phyloP scores from a whole-genome alignment of 2,888 invertebrate genomes.

The Itoplectis maculator region DNA sequence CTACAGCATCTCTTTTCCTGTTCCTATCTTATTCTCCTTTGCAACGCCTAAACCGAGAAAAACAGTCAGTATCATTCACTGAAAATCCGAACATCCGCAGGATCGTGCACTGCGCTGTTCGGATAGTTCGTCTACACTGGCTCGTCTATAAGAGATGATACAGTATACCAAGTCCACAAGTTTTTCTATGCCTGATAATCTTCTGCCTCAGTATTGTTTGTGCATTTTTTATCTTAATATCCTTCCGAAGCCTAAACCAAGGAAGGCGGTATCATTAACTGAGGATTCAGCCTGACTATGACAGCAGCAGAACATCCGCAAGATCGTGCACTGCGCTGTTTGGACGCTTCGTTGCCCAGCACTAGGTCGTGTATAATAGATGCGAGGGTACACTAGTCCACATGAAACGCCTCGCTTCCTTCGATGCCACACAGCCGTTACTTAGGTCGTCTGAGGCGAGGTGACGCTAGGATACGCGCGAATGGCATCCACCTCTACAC shows the following conservation, averaged over 20 bases:
- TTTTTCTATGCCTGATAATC: no score
- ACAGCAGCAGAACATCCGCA: conserved; percentile 5
- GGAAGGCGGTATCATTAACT: not conserved
- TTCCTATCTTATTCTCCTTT: not conserved
- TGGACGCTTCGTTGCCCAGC: conserved; percentile 18
- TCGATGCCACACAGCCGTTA: conserved; percentile 36
- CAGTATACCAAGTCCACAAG: no score
- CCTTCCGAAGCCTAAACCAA: not conserved
- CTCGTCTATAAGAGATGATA: no score
- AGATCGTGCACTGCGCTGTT: conserved; percentile 19
- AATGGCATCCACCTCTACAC: conserved; percentile 33
- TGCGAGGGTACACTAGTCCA: conserved; percentile 27
- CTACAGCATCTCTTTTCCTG: not conserved
- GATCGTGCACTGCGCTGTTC: no score
- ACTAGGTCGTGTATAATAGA: conserved; percentile 48
- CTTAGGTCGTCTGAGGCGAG: conserved; percentile 39
- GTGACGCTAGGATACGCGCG: conserved; percentile 24
- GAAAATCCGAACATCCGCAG: no score
- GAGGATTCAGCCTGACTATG: conserved; percentile 11
- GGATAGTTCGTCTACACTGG: no score
- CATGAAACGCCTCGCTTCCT: conserved; percentile 40
- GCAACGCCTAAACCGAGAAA: no score
- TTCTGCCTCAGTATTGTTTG: no score
- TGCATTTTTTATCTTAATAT: no score
- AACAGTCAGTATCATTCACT: no score